Percentiles rank a stretch among this genome's conserved stretches.
These are phyloP conservation scores for Choloepus didactylus DNA, from an alignment of 2,797 vertebrate genomes.

Conservation along the genomic window DNA sequence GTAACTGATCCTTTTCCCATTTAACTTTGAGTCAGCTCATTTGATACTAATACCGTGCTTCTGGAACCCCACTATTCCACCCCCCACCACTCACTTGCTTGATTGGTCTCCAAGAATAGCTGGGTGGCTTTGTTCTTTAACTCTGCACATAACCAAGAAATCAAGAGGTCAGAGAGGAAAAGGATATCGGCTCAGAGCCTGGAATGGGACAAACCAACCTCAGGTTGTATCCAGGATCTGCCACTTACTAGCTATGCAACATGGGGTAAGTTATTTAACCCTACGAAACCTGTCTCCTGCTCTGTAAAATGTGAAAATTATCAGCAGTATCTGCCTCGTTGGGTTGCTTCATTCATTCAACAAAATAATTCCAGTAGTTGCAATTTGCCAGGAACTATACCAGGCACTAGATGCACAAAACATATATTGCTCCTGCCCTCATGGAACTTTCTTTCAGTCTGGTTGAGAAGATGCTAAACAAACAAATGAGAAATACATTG, in stretches of 20 bases:
- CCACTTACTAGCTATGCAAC: background rate
- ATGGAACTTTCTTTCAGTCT: background rate
- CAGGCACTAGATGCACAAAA: background rate
- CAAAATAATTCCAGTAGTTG: background rate
- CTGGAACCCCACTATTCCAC: slow-evolving; percentile 64
- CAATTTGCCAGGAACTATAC: background rate
- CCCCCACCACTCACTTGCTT: slow-evolving; percentile 58
- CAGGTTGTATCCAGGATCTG: background rate
- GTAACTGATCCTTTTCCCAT: slow-evolving; percentile 82
- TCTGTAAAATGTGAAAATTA: background rate
- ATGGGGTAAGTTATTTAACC: background rate
- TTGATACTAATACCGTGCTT: slow-evolving; percentile 67
- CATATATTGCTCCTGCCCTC: background rate
- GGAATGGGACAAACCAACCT: slow-evolving; percentile 21
- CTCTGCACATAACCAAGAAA: slow-evolving; percentile 40
- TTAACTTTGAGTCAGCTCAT: slow-evolving; percentile 78
- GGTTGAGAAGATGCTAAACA: background rate
- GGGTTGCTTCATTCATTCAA: background rate
- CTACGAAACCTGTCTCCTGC: background rate
- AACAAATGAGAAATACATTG: slow-evolving; percentile 45
- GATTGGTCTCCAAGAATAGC: slow-evolving; percentile 74
- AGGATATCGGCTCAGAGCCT: background rate
- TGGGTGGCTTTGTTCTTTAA: slow-evolving; percentile 71
- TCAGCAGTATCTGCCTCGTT: background rate
- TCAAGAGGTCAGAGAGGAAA: background rate